These are phyloP conservation scores for Electrona antarctica DNA, from an alignment of 2,113 vertebrate species.

Conservation along the genomic window DNA sequence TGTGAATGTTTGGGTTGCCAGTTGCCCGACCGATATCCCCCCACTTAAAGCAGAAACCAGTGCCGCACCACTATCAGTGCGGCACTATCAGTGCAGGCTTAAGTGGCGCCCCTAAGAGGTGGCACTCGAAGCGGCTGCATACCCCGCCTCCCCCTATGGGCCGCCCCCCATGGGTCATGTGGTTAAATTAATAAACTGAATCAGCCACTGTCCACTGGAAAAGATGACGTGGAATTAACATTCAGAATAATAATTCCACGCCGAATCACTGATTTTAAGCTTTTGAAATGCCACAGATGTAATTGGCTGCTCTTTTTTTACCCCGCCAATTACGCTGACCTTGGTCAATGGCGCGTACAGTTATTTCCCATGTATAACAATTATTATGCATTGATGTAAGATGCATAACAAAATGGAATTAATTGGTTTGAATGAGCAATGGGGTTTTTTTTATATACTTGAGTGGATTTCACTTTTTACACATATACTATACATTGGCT, in stretches of 20 bases:
- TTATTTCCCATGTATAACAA: constrained; percentile 11
- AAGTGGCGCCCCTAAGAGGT: too few species aligned
- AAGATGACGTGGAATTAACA: constrained; percentile 60
- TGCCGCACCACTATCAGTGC: too few species aligned
- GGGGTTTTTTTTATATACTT: not conserved
- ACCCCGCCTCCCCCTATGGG: too few species aligned
- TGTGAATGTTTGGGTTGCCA: too few species aligned
- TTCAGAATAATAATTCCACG: constrained; percentile 41
- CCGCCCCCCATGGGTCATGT: too few species aligned
- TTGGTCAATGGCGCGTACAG: constrained; percentile 37
- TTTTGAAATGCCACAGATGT: constrained; percentile 21
- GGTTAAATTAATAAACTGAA: too few species aligned
- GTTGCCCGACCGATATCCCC: too few species aligned
- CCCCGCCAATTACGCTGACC: constrained; percentile 34
- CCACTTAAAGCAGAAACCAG: too few species aligned
- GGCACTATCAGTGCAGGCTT: too few species aligned
- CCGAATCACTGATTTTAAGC: constrained; percentile 31
- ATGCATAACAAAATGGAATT: constrained; percentile 30
- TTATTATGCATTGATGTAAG: constrained; percentile 52
- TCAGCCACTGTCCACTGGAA: constrained; percentile 43
- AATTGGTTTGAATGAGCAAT: constrained; percentile 29
- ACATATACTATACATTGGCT: too few species aligned
- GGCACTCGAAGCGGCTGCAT: too few species aligned
- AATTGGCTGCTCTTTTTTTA: constrained; percentile 4
- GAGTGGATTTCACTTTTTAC: too few species aligned